Evolutionary conservation across 2,888 invertebrate species (phyloP).

Genomic region (Lydus trimaculatus): DNA sequence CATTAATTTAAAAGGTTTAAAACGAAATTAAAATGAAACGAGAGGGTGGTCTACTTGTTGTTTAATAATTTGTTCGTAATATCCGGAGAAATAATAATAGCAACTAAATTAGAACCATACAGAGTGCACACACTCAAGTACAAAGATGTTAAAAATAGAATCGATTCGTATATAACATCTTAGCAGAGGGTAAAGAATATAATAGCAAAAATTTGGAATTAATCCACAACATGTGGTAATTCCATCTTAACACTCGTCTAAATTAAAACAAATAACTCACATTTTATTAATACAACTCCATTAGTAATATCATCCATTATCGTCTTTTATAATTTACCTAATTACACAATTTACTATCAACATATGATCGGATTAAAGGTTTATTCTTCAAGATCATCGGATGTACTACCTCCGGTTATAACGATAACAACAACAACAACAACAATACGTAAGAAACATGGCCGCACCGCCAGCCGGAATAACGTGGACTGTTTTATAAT

Average conservation of each 20-base stretch:
- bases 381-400: not conserved
- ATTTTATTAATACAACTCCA: constrained; percentile 77
- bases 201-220: constrained; percentile 18
- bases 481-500: constrained; percentile 24
- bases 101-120: not conserved
- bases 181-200: not conserved
- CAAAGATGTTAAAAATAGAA: constrained; percentile 3
- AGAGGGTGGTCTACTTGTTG: not conserved
- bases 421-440: not conserved
- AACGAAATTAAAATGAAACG: not conserved
- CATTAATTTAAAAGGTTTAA: not conserved
- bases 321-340: constrained; percentile 26
- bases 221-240: constrained; percentile 26
- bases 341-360: not conserved
- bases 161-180: not conserved
- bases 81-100: not conserved
- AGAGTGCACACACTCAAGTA: not conserved
- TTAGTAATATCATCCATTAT: constrained; percentile 76
- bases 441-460: constrained; percentile 30
- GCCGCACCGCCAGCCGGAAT: constrained; percentile 25
- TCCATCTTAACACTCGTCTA: not conserved
- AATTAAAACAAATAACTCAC: constrained; percentile 64
- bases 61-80: not conserved
- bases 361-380: not conserved
- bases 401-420: not conserved